phyloP scores from a whole-genome alignment of 2,888 invertebrate genomes.

The Campoplex nolae region DNA sequence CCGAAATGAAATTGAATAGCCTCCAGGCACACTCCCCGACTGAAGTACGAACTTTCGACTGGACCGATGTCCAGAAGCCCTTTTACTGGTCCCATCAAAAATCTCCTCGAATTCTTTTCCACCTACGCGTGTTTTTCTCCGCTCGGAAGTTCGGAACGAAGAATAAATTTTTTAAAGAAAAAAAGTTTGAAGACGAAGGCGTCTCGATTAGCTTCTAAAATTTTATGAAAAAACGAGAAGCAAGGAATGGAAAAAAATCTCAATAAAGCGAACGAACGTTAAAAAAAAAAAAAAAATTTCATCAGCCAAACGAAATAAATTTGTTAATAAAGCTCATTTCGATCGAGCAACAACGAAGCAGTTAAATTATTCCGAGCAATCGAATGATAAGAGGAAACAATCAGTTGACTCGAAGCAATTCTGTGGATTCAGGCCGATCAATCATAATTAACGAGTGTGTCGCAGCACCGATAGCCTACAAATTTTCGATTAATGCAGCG shows the following conservation, averaged over 20 bases:
- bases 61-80: slow-evolving; percentile 34
- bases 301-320: not conserved
- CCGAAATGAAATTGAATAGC: slow-evolving; percentile 69
- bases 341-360: not conserved
- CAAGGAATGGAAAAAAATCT: not conserved
- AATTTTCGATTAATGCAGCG: not conserved
- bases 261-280: not conserved
- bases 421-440: not conserved
- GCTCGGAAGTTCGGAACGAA: not conserved
- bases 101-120: slow-evolving; percentile 4
- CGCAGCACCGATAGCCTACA: not conserved
- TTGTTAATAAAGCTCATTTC: not conserved
- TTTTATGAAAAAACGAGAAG: not conserved
- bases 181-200: not conserved
- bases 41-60: slow-evolving; percentile 40
- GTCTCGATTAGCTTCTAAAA: not conserved
- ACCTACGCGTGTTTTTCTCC: not conserved
- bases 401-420: not conserved
- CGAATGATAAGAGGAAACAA: not conserved
- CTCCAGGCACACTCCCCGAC: slow-evolving; percentile 59
- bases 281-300: not conserved
- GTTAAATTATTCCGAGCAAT: not conserved
- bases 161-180: not conserved
- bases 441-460: slow-evolving; percentile 5
- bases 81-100: not conserved